Evolutionary conservation across 2,888 invertebrate species (phyloP), one percentile per base, ranked within the genome.

Genomic region (Idaea dimidiata): DNA sequence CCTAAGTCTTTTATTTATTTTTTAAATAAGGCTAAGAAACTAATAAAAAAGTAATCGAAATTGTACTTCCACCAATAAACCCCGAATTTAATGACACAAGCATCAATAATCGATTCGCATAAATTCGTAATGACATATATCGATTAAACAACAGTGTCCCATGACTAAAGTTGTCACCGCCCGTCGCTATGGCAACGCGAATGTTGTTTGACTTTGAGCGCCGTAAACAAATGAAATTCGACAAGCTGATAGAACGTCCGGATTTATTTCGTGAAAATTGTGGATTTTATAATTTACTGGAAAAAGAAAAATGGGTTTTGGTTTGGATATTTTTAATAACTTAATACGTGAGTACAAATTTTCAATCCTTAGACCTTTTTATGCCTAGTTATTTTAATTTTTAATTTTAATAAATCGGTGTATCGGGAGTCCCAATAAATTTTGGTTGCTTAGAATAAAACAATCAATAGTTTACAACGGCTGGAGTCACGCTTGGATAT

Each of bases 181-280:
- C 63, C 32, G 88, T 91, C 80, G 70, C 79, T 81, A 89, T 89
- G 78, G 80, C 71, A 82, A 91, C 89, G 56, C 71, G 65, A 77
- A 77, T 72, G 69, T 82, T 91, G 89, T 89, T 91, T 87, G 71
- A 81, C 89, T 89, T 91, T 87, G 71, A 81, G 79, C 77, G 77
- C 75, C 78, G 87, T 90, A 91, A 91, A 92, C 91, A 91, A 91
- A 89, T 88, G 91, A 92, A 86, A 75, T 78, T 78, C 86, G 85
- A 77, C 76, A 75, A 77, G 72, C 78, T 76, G 75, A 77, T 78
- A 77, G 79, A 83, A 83, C 78, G 82, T 83, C 80, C 73, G 75
- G 68, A 72, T 75, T 74, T 70, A 76, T 81, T 76, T 68, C 64
- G 61, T 59, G 55, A 66, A 70, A 70, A 68, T 64, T 66, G 64